Evolutionary conservation across 2,888 invertebrate species (phyloP).

Genomic region (Stenodema calcarata): DNA sequence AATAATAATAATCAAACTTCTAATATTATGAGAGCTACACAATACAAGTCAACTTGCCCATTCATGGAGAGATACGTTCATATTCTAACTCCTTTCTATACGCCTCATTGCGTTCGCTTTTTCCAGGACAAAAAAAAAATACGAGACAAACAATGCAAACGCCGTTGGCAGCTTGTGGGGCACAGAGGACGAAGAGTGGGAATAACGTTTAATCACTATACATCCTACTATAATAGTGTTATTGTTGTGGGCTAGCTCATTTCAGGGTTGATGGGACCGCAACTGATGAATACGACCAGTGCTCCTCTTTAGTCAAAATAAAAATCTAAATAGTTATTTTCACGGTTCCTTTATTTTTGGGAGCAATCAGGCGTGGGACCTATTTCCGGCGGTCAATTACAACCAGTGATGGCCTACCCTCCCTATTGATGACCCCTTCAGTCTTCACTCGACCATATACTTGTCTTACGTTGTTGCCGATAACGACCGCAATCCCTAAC

Average conservation of each 20-base stretch:
- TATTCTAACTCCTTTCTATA: no score
- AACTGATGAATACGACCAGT: not conserved
- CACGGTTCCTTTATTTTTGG: conserved; percentile 36
- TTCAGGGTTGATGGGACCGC: not conserved
- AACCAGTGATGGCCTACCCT: not conserved
- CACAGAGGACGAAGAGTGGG: not conserved
- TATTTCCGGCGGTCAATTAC: conserved; percentile 46
- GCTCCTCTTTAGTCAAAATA: conserved; percentile 25
- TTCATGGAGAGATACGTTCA: no score
- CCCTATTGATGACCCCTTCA: not conserved
- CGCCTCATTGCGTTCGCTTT: not conserved
- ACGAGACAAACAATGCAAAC: not conserved
- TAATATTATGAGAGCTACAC: no score
- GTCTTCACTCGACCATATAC: not conserved
- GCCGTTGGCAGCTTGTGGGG: not conserved
- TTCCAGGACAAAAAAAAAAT: not conserved
- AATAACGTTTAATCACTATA: not conserved
- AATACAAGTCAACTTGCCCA: no score
- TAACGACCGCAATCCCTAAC: not conserved
- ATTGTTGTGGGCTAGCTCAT: not conserved
- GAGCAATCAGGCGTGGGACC: conserved; percentile 46
- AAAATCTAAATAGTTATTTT: conserved; percentile 34
- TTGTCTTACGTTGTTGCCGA: not conserved
- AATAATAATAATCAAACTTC: not conserved
- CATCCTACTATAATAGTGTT: not conserved